Evolutionary conservation across 2,113 vertebrate genomes (phyloP), one percentile per base, ranked within the genome.

Genomic region (Zosterops pallidus): DNA sequence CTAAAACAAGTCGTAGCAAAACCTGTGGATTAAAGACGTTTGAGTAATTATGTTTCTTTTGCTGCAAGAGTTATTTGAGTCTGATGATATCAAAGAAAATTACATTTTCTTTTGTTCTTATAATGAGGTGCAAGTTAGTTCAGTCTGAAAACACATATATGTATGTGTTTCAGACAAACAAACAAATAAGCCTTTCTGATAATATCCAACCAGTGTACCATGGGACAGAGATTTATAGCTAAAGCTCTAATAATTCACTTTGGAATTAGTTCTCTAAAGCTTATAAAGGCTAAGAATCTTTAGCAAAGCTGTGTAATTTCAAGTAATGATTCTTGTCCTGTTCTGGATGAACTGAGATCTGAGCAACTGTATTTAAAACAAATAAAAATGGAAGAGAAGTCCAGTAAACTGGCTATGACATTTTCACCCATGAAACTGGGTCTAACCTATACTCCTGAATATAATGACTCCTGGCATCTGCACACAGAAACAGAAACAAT

Each of bases 41-140:
- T 62, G 24, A 89, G 78, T 79, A 96, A 95, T 92, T 65, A 63
- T 5, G 10, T 49, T 91, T 84, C 72, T 90, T 82, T 89, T 83
- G 53, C 62, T 89, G 33, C 53, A 87, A 89, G 72, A 90, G 39
- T 75, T 80, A 86, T 57, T 90, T 79, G 57, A 89, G 89, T 95
- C 65, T 89, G 57, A 83, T 75, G 33, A 49, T 83, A 94, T 69
- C 15, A 14, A 62, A 41, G 62, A 91, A 95, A 94, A 89, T 76
- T 65, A 44, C 25, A 33, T 35, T 95, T 93, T 71, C 52, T 78
- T 95, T 89, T 94, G 63, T 85, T 95, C 65, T 84, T 60, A n/a
- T 33, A 86, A 75, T 39, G 65, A 82, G 37, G 17, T 41, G 31
- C 41, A 62, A 53, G 77, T 78, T 85, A 82, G 69, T 76, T 86